Conservation (phyloP, 2,113 vertebrate genomes). For the Anguilla rostrata region DNA sequence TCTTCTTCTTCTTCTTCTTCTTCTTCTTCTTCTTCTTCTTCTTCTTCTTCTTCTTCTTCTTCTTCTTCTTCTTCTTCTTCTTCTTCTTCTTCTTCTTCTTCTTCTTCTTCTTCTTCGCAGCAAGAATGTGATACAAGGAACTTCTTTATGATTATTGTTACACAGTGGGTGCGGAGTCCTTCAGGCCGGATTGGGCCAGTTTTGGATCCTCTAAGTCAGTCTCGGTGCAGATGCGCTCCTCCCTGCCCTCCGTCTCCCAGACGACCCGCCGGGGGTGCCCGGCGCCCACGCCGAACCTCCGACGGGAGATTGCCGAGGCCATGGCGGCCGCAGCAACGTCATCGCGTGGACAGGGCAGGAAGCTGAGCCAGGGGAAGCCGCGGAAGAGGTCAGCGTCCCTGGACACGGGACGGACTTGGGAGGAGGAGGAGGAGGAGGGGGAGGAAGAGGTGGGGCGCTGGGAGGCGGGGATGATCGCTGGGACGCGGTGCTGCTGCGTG, state of each 20-base stretch:
- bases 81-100: too few species aligned
- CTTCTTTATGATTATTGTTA: too few species aligned
- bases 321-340: neutral
- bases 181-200: neutral
- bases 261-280: conserved; percentile 46
- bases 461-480: conserved; percentile 30
- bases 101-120: too few species aligned
- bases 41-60: too few species aligned
- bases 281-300: neutral
- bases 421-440: conserved; percentile 27
- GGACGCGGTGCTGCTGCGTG: conserved; percentile 27
- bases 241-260: conserved; percentile 48
- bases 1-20: too few species aligned
- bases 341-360: neutral
- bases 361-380: neutral
- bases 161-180: neutral
- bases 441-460: conserved; percentile 36
- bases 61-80: too few species aligned
- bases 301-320: neutral
- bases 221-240: conserved; percentile 46
- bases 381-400: conserved; percentile 37
- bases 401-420: conserved; percentile 44
- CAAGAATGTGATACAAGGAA: too few species aligned
- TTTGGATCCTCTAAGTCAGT: conserved; percentile 31
- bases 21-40: too few species aligned